Conservation (phyloP, 2,888 invertebrate species). For the Caenorhabditis macrosperma region DNA sequence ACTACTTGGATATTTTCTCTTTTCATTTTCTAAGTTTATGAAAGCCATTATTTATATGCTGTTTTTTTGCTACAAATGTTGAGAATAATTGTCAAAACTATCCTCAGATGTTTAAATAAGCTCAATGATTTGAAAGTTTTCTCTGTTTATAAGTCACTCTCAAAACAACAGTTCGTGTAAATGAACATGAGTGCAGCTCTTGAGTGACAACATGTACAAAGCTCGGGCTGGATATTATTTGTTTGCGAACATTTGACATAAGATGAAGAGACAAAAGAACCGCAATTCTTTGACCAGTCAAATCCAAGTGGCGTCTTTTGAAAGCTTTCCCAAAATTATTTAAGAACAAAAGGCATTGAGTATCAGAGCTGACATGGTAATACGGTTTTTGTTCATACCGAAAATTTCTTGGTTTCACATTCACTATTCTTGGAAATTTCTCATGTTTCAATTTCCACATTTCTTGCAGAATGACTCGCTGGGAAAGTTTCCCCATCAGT, state of each 20-base stretch:
- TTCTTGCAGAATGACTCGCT: conserved; percentile 62
- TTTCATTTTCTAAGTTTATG: no score
- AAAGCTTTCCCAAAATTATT: conserved; percentile 40
- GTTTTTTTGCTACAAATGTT: no score
- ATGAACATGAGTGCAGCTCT: neutral
- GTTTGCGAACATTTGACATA: conserved; percentile 25
- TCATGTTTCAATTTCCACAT: no score
- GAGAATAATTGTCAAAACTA: no score
- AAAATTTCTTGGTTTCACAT: neutral
- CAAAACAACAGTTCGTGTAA: no score
- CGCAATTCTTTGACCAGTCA: conserved; percentile 23
- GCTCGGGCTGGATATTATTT: conserved; percentile 21
- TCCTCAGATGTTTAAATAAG: no score
- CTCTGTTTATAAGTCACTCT: no score
- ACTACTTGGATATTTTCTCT: no score
- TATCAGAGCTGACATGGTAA: conserved; percentile 24
- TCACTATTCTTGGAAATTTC: neutral
- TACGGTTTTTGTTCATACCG: neutral
- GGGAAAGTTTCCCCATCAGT: conserved; percentile 73
- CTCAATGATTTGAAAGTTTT: no score
- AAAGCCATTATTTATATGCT: no score
- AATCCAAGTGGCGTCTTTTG: conserved; percentile 24
- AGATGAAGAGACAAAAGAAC: conserved; percentile 37
- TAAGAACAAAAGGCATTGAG: conserved; percentile 26
- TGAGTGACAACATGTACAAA: neutral